A percentile compares a stretch with the other conserved stretches of the same genome.
Conservation (phyloP, 2,797 vertebrate species). For the Periparus ater region DNA sequence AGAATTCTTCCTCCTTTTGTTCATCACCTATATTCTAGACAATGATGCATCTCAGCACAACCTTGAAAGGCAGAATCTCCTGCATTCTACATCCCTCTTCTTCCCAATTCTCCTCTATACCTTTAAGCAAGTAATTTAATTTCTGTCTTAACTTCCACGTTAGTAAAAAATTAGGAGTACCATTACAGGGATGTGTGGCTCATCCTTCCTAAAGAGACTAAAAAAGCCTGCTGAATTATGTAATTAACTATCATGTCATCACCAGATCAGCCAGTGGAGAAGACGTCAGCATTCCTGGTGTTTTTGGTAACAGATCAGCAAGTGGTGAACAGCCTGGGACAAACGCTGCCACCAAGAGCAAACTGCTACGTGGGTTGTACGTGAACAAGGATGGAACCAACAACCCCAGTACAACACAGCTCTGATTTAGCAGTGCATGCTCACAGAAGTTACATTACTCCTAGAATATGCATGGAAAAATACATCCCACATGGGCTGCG, state of each 20-base stretch:
- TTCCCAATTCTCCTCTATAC: not conserved
- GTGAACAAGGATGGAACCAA: not conserved
- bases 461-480: not conserved
- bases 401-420: rapidly evolving
- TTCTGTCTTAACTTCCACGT: not conserved
- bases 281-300: rapidly evolving
- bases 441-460: not conserved
- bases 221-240: not conserved
- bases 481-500: rapidly evolving
- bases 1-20: not conserved
- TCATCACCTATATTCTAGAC: not conserved
- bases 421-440: not conserved
- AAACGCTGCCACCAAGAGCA: not conserved
- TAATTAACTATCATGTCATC: not conserved
- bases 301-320: not conserved
- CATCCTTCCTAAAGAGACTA: not conserved
- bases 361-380: rapidly evolving
- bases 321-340: not conserved
- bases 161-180: not conserved
- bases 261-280: not conserved
- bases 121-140: not conserved
- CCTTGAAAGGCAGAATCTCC: not conserved
- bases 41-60: not conserved
- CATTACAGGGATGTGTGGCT: not conserved
- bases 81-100: not conserved